Conservation (phyloP, 2,888 invertebrate species). For the Melanotus villosus region DNA sequence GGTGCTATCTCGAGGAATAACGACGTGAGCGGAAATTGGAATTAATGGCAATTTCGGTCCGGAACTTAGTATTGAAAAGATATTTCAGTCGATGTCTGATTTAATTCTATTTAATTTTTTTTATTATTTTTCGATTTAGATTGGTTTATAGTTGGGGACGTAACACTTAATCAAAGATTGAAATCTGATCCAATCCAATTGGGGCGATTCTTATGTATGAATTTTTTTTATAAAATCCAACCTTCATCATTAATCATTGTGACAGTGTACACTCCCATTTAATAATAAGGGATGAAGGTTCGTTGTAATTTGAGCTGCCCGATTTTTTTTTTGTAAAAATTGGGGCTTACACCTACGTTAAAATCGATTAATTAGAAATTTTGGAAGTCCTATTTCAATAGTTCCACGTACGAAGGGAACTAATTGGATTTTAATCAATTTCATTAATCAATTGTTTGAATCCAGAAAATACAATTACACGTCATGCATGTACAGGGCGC, state of each 20-base stretch:
- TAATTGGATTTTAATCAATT: too few species aligned
- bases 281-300: background rate
- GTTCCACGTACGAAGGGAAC: too few species aligned
- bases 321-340: too few species aligned
- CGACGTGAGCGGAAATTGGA: slow-evolving; percentile 33
- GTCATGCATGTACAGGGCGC: too few species aligned
- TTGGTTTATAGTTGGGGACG: background rate
- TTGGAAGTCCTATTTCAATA: too few species aligned
- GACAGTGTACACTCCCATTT: background rate
- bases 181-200: background rate
- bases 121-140: background rate
- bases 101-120: slow-evolving; percentile 6
- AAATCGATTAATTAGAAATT: too few species aligned
- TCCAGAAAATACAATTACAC: too few species aligned
- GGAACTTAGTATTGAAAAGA: slow-evolving; percentile 17
- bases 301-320: too few species aligned
- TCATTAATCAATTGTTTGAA: too few species aligned
- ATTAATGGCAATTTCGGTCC: slow-evolving; percentile 34
- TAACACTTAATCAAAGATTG: background rate
- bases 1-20: slow-evolving; percentile 31
- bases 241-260: slow-evolving; percentile 4
- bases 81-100: background rate
- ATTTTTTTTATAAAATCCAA: background rate
- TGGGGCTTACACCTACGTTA: too few species aligned
- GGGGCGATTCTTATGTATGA: background rate